Conservation (phyloP, 2,888 invertebrate genomes). For the Scaptomyza cyrtandrae region DNA sequence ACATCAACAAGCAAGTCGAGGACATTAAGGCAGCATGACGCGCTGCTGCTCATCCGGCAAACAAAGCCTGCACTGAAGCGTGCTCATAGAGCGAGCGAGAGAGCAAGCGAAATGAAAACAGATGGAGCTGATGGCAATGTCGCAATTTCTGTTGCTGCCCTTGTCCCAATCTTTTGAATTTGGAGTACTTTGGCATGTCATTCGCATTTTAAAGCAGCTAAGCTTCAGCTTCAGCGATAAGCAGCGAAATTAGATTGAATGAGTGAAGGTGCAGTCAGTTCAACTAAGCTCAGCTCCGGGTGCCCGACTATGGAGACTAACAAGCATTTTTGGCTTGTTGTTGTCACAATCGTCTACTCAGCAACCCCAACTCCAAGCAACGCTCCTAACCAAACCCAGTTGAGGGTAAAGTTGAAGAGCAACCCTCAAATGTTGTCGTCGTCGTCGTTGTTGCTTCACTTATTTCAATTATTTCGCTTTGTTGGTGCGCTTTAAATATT, state of each 20-base stretch:
- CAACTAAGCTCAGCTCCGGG: slow-evolving; percentile 21
- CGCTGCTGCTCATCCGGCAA: slow-evolving; percentile 64
- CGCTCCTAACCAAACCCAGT: neutral
- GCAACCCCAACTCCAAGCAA: slow-evolving; percentile 3
- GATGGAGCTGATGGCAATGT: slow-evolving; percentile 36
- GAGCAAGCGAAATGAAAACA: neutral
- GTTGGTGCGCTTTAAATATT: slow-evolving; percentile 84
- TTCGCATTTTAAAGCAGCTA: slow-evolving; percentile 81
- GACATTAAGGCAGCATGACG: slow-evolving; percentile 56
- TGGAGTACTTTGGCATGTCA: slow-evolving; percentile 81
- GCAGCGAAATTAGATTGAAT: slow-evolving; percentile 80
- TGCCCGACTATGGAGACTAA: slow-evolving; percentile 47
- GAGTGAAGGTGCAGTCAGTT: slow-evolving; percentile 58
- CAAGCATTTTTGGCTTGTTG: slow-evolving; percentile 66
- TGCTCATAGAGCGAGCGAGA: slow-evolving; percentile 23
- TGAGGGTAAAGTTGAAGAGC: slow-evolving; percentile 32
- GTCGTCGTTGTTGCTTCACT: slow-evolving; percentile 80
- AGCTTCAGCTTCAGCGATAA: slow-evolving; percentile 77
- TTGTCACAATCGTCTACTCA: slow-evolving; percentile 63
- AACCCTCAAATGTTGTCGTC: slow-evolving; percentile 61
- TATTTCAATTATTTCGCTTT: slow-evolving; percentile 85
- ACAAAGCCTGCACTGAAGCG: slow-evolving; percentile 73
- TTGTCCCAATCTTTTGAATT: slow-evolving; percentile 71
- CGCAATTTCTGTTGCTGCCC: slow-evolving; percentile 48
- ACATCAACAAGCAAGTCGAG: slow-evolving; percentile 55